Base-by-base conservation (phyloP, 2,113 vertebrate species). In the Daphoenositta chrysoptera region DNA sequence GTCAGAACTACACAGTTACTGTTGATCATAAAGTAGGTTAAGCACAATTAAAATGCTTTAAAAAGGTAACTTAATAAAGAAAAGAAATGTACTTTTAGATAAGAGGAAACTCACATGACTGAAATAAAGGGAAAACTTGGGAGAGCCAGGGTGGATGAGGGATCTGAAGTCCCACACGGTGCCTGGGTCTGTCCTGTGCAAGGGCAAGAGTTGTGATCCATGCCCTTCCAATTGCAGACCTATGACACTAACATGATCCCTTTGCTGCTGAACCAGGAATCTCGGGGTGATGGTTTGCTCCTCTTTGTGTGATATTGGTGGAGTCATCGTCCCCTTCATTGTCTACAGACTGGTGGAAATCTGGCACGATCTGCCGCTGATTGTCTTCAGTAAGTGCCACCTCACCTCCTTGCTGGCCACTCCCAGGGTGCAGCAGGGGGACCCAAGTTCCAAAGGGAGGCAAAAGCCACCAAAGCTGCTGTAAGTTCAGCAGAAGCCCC, bases 251-350 rank as follows among this genome's bases (percentile, higher is more conserved):
- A 94, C 1, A 0, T 26, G 33, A 80, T 66, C 22, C 33, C 19
- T 69, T 50, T 93, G 80, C 35, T 95, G 60, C 90, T 66, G 3
- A 87, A 93, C 45, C 89, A 99, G 99, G 98, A 99, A 99, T 86
- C 97, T 99, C 0, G 99, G 98, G 0, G 98, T 99, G 92, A 98
- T 99, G 1, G 97, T 99, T 70, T 99, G 99, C 81, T 99, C 99
- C 4, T 98, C 98, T 2, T 50, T 99, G 95, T 99, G 98, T 50
- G 99, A 99, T 53, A 5, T 99, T 6, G 99, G 99, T 16, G 99
- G 99, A 75, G 98, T 99, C 35, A 68, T 99, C 1, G 97, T 98
- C 2, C 99, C 99, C 0, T 99, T 99, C 97, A 79, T 99, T 81
- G 98, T 99, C 71, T 99, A 99, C 96, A 98, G 99, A 71, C 98